Conservation (phyloP, 37 sponge, comb jelly and placozoan species). For the Cliona cf. orientalis region DNA sequence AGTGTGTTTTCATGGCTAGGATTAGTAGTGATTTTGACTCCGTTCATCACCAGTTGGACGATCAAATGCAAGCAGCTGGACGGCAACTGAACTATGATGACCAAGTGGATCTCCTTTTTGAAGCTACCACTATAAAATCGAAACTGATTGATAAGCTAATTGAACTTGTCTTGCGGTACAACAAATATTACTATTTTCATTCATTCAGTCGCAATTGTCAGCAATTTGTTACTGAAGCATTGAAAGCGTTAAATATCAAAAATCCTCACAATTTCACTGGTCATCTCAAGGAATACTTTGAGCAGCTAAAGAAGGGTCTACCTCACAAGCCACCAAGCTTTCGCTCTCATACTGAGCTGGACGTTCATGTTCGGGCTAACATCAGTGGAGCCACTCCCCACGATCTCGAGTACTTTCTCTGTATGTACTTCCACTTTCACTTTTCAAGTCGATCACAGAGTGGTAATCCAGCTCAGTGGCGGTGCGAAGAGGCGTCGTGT, state of each 20-base stretch:
- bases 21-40: not conserved
- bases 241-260: not conserved
- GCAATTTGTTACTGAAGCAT: not conserved
- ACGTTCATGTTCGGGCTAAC: no score
- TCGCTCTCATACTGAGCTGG: not conserved
- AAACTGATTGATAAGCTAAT: not conserved
- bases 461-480: constrained; percentile 3
- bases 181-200: not conserved
- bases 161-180: not conserved
- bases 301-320: not conserved
- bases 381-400: not conserved
- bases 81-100: not conserved
- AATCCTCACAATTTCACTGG: not conserved
- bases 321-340: not conserved
- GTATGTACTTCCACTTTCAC: constrained; percentile 30
- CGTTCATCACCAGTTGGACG: not conserved
- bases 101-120: not conserved
- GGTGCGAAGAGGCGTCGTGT: constrained; percentile 1
- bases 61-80: not conserved
- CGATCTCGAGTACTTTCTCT: constrained; percentile 13
- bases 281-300: not conserved
- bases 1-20: not conserved
- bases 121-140: not conserved
- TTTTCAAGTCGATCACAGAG: not conserved
- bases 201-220: not conserved